phyloP scores from a whole-genome alignment of 2,797 vertebrate genomes.

The Megalops cyprinoides region DNA sequence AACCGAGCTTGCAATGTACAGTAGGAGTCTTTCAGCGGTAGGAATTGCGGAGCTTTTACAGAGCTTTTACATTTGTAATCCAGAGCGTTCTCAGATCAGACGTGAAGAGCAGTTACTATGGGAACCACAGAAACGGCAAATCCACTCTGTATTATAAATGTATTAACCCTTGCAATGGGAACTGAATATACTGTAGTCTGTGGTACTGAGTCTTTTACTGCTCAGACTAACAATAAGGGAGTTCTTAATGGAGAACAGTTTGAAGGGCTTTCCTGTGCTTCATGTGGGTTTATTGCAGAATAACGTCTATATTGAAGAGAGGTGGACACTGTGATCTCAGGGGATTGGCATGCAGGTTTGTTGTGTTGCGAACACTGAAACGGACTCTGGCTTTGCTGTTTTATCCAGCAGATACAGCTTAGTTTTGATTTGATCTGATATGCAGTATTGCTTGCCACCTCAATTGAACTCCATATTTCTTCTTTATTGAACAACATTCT shows the following conservation, averaged over 20 bases:
- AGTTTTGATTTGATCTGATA: not conserved
- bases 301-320: not conserved
- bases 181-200: not conserved
- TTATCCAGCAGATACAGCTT: constrained; percentile 5
- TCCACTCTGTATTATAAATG: constrained; percentile 40
- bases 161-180: constrained; percentile 42
- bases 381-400: not conserved
- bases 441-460: too few species aligned
- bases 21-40: constrained; percentile 8
- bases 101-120: constrained; percentile 48
- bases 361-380: not conserved
- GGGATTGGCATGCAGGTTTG: not conserved
- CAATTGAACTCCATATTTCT: not conserved
- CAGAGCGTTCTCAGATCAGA: constrained; percentile 34
- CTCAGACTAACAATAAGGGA: not conserved
- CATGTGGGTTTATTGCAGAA: not conserved
- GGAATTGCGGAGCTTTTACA: constrained; percentile 19
- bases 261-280: not conserved
- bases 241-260: not conserved
- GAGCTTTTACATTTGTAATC: constrained; percentile 47
- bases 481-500: not conserved
- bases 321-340: not conserved
- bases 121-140: constrained; percentile 45
- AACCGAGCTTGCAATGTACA: constrained; percentile 3
- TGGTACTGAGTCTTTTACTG: constrained; percentile 7